Base-by-base conservation (phyloP, 2,888 invertebrate genomes). In the Caradrina kadenii region DNA sequence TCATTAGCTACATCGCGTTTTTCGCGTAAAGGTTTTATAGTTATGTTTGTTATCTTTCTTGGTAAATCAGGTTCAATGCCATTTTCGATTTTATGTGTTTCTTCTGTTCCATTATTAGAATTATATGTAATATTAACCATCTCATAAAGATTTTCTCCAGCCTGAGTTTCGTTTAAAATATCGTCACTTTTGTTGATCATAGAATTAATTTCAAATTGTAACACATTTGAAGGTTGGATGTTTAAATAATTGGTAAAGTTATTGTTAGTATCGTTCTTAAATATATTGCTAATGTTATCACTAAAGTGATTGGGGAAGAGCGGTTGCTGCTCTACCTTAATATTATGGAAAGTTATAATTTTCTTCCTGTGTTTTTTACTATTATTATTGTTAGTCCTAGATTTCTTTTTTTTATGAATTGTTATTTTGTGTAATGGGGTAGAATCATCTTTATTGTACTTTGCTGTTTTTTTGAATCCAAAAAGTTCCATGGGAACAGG, bases 331-430 rank as follows among this genome's bases (percentile, higher is more conserved):
- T 91, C 89, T 66, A 91, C 69, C 81, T 92, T 92, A n/a, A 91
- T 86, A 69, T 91, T 91, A 69, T 92, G 93, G 63, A 91, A 91
- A 21, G 91, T 88, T 63, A 93, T 87, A 39, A 92, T 74, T 74
- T 94, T 95, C 76, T 92, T 94, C 62, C 90, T 86, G 71, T 94
- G 93, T 79, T 92, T 94, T 81, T 93, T 95, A n/a, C n/a, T n/a
- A 66, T 86, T 92, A 69, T 76, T 90, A 76, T 85, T 92, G 64
- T 79, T 90, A 19, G 73, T 55, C 64, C 89, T 91, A 1, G 89
- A 77, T 82, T 94, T 95, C 84, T 94, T 96, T 82, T 93, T 95
- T 83, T 94, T 95, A 69, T 94, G 94, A 31, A 94, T 89, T 50
- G 90, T 90, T 76, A 93, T 87, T 87, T 93, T 94, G 64, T 93